phyloP scores from a whole-genome alignment of 2,113 vertebrate genomes.

The Probosciger aterrimus region DNA sequence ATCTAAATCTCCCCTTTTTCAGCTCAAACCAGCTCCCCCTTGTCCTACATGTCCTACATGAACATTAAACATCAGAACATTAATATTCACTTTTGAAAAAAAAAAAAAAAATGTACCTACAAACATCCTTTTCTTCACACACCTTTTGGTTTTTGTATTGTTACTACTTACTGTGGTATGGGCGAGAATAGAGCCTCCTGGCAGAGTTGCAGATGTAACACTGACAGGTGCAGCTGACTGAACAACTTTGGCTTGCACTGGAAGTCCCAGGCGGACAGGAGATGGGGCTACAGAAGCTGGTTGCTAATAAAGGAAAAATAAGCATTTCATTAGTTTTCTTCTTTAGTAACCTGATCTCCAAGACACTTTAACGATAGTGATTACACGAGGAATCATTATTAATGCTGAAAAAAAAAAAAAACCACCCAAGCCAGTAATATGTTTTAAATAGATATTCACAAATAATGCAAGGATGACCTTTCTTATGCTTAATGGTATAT shows the following conservation, averaged over 20 bases:
- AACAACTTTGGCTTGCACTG: conserved; percentile 75
- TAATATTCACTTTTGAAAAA: not conserved
- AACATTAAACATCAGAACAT: not conserved
- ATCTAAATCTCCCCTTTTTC: too few relatives aligned
- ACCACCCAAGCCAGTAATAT: not conserved
- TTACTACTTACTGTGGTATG: conserved; percentile 53
- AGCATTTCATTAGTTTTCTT: not conserved
- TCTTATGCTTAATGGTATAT: not conserved
- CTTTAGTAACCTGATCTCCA: not conserved
- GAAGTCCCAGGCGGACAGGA: conserved; percentile 47
- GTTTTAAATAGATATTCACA: not conserved
- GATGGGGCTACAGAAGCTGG: conserved; percentile 21
- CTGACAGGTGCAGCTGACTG: conserved; percentile 64
- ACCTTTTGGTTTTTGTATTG: not conserved
- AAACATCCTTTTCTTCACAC: not conserved
- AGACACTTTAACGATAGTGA: not conserved
- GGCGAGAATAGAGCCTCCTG: conserved; percentile 65
- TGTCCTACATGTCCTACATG: not conserved
- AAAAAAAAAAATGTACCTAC: not conserved
- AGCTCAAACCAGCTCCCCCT: too few relatives aligned
- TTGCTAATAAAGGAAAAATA: not conserved
- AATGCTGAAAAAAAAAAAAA: rapidly evolving
- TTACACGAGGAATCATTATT: not conserved
- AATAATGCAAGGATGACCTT: not conserved
- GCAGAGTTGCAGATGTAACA: conserved; percentile 54